These are phyloP conservation scores for Belonocnema kinseyi DNA, from an alignment of 1,140 invertebrate species.

Conservation along the genomic window DNA sequence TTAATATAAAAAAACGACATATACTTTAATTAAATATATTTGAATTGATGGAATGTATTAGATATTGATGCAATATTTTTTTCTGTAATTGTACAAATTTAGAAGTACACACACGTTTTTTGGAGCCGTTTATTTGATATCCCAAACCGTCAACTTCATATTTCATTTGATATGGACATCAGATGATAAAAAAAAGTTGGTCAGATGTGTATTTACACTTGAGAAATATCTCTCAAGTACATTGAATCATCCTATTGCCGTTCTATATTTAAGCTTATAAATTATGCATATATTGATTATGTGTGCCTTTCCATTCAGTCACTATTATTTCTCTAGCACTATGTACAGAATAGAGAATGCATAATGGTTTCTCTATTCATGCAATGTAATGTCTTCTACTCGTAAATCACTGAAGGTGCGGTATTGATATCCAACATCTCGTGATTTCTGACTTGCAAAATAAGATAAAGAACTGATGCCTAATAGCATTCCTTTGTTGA, in stretches of 20 bases:
- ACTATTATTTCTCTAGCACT: background rate
- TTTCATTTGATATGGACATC: too few species aligned
- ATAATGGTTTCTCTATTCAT: background rate
- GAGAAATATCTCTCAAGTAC: too few species aligned
- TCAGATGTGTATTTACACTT: too few species aligned
- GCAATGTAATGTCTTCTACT: constrained; percentile 7
- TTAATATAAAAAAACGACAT: too few species aligned
- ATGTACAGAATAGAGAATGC: background rate
- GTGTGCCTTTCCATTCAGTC: background rate
- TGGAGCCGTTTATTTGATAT: too few species aligned
- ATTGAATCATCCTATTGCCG: background rate
- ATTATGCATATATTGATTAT: background rate
- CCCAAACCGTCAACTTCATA: too few species aligned
- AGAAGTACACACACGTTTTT: too few species aligned
- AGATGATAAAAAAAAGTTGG: too few species aligned
- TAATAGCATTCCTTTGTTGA: background rate
- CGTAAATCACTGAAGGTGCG: constrained; percentile 7
- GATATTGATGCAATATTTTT: too few species aligned
- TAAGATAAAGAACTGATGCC: background rate
- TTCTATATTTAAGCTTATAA: background rate
- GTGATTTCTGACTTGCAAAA: background rate
- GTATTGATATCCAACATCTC: constrained; percentile 15
- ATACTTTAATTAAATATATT: too few species aligned
- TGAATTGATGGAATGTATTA: too few species aligned
- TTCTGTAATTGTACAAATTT: too few species aligned